phyloP scores from a whole-genome alignment of 2,113 vertebrate genomes.

The Tetraodon nigroviridis region DNA sequence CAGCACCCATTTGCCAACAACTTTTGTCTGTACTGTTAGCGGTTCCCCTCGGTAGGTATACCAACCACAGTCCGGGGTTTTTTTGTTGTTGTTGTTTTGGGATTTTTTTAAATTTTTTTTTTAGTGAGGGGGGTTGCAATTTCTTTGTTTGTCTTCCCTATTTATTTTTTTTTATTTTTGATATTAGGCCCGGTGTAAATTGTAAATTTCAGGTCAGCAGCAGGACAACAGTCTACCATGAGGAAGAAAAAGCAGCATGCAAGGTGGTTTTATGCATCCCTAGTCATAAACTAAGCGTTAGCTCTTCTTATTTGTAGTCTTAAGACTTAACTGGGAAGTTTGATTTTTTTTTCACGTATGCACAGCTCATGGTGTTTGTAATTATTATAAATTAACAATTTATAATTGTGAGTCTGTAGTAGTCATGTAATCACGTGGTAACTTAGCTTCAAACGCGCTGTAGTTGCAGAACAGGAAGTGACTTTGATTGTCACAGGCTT shows the following conservation, averaged over 20 bases:
- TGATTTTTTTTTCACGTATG: slow-evolving; percentile 20
- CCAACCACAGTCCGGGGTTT: slow-evolving; percentile 42
- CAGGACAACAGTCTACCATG: neutral
- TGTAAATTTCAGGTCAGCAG: slow-evolving; percentile 36
- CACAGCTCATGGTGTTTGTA: neutral
- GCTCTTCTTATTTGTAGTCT: slow-evolving; percentile 7
- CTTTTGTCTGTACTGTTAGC: slow-evolving; percentile 36
- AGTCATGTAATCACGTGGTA: slow-evolving; percentile 41
- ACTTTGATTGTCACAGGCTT: slow-evolving; percentile 10
- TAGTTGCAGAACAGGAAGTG: slow-evolving; percentile 42
- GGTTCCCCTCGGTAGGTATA: slow-evolving; percentile 36
- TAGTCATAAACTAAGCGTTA: neutral
- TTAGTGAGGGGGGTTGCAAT: too few species aligned
- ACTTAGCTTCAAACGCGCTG: slow-evolving; percentile 29
- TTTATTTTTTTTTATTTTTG: slow-evolving; percentile 12
- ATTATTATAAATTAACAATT: neutral
- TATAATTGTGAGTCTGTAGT: neutral
- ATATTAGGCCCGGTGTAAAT: slow-evolving; percentile 46
- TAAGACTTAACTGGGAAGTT: neutral
- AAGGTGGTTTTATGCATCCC: slow-evolving; percentile 5
- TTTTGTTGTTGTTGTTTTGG: slow-evolving; percentile 16
- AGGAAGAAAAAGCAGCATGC: slow-evolving; percentile 1
- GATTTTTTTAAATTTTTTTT: too few species aligned
- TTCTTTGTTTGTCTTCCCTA: too few species aligned
- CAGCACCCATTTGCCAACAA: slow-evolving; percentile 29